phyloP scores from a whole-genome alignment of 2,113 vertebrate species.

The Solea senegalensis region DNA sequence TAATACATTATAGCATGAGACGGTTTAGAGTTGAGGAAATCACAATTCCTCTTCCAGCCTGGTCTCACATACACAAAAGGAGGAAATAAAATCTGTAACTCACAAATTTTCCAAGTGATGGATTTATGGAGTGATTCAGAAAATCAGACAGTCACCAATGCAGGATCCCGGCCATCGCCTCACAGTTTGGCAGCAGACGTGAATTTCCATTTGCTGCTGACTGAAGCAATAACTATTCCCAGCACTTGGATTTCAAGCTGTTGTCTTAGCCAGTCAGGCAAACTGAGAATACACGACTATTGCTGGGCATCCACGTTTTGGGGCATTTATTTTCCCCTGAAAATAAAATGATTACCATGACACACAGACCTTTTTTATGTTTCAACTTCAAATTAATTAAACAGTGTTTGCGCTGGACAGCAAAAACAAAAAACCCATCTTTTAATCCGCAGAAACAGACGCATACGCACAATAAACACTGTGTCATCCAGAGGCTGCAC shows the following conservation, averaged over 20 bases:
- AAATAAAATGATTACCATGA: neutral
- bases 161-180: conserved; percentile 46
- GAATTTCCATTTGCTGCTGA: conserved; percentile 64
- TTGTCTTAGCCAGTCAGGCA: conserved; percentile 34
- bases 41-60: neutral
- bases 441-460: conserved; percentile 5
- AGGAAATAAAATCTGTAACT: neutral
- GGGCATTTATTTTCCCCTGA: conserved; percentile 18
- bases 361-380: no score
- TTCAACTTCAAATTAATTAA: neutral
- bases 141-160: conserved; percentile 33
- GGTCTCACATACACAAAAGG: neutral
- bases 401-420: neutral
- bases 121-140: neutral
- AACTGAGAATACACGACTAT: conserved; percentile 25
- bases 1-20: no score
- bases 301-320: conserved; percentile 8
- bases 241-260: conserved; percentile 38
- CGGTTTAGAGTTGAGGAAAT: no score
- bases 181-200: conserved; percentile 40
- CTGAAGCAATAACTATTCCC: conserved; percentile 52
- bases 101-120: neutral
- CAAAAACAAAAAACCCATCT: neutral
- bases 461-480: neutral
- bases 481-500: conserved; percentile 5